phyloP scores from a whole-genome alignment of 2,888 invertebrate species.

The Hypercompe scribonia region DNA sequence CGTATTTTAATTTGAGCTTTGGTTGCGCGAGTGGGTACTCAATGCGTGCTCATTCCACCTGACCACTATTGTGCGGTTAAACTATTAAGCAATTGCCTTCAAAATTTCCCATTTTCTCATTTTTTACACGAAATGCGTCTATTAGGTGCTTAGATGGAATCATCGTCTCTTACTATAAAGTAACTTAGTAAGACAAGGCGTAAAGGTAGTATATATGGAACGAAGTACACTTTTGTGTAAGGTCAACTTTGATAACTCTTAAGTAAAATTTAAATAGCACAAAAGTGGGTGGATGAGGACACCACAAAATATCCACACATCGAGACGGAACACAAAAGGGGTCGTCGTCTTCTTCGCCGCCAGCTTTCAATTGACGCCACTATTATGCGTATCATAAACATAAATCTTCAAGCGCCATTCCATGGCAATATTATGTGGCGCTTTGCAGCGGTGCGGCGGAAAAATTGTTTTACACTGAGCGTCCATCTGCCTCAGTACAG shows the following conservation, averaged over 20 bases:
- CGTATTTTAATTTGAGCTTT: conserved; percentile 67
- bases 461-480: conserved; percentile 56
- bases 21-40: conserved; percentile 38
- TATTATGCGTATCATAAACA: conserved; percentile 69
- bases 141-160: conserved; percentile 17
- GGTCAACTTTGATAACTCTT: conserved; percentile 48
- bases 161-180: conserved; percentile 16
- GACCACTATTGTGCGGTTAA: conserved; percentile 36
- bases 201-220: conserved; percentile 38
- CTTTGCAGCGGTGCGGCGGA: conserved; percentile 55
- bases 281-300: conserved; percentile 53
- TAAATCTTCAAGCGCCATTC: conserved; percentile 65
- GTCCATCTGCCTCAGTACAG: conserved; percentile 38
- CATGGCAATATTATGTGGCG: conserved; percentile 62
- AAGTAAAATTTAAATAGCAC: conserved; percentile 67
- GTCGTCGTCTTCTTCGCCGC: conserved; percentile 54
- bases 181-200: conserved; percentile 28
- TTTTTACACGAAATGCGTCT: conserved; percentile 37
- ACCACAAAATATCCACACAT: conserved; percentile 55
- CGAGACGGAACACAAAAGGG: conserved; percentile 57
- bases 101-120: conserved; percentile 43
- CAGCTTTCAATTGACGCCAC: conserved; percentile 67
- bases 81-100: conserved; percentile 46
- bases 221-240: conserved; percentile 40
- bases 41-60: conserved; percentile 49